Evolutionary conservation across 2,113 vertebrate genomes (phyloP).

Genomic region (Sander vitreus): DNA sequence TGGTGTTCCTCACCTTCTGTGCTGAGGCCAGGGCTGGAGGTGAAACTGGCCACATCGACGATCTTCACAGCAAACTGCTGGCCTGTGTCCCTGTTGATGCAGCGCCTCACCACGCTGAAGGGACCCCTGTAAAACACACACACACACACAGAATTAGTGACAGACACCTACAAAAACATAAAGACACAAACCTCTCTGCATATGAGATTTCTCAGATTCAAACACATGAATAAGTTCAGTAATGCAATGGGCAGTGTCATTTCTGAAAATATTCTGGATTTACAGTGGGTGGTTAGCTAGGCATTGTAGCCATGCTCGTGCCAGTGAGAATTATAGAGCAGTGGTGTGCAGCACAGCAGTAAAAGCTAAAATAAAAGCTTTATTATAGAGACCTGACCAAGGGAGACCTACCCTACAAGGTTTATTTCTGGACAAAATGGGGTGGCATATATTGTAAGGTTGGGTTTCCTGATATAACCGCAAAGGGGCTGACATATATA

Average conservation of each 20-base stretch:
- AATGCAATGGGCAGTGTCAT: constrained; percentile 14
- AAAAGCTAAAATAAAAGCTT: constrained; percentile 71
- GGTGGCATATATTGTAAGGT: constrained; percentile 20
- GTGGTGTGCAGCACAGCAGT: constrained; percentile 63
- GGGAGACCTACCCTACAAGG: constrained; percentile 29
- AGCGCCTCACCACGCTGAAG: constrained; percentile 97
- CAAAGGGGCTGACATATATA: neutral
- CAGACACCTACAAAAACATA: neutral
- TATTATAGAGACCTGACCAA: constrained; percentile 63
- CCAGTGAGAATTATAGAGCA: constrained; percentile 75
- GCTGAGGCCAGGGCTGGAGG: constrained; percentile 99
- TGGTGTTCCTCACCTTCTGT: constrained; percentile 91
- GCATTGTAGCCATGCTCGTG: constrained; percentile 17
- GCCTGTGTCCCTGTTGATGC: constrained; percentile 99
- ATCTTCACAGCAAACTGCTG: constrained; percentile 99
- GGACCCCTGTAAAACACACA: constrained; percentile 89
- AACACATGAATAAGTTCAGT: neutral
- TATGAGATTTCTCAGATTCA: neutral
- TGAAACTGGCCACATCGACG: constrained; percentile 99
- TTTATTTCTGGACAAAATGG: constrained; percentile 51
- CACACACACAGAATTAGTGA: constrained; percentile 32
- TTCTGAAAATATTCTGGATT: constrained; percentile 47
- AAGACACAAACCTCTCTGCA: neutral
- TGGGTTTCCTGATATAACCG: constrained; percentile 16
- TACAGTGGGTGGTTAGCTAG: constrained; percentile 53